Evolutionary conservation across 2,113 vertebrate genomes (phyloP), one percentile per base, ranked within the genome.

Genomic region (Microtus montanus): DNA sequence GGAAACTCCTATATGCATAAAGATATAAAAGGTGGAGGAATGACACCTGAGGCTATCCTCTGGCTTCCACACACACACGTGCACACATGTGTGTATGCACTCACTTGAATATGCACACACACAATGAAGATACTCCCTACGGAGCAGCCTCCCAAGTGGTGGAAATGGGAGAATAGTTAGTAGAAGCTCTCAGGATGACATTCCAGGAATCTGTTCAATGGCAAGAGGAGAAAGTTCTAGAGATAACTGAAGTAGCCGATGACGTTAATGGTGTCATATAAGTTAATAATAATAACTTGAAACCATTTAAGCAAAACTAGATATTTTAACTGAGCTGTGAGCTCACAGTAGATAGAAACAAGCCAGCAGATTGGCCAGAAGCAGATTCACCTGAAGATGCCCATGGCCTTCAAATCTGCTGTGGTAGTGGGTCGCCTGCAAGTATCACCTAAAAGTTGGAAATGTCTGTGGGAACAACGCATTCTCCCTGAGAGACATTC

Each of bases 241-340:
- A 99, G 88, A 99, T 99, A 99, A 99, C 99, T 0, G 99, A 99
- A 98, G 99, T 99, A 17, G 99, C 99, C 96, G 99, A 99, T 70
- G 99, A 99, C 80, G 99, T 99, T 20, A 99, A 99, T 94, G 98
- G 5, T 99, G 99, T 0, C 52, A 54, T 54, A 54, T 54, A 54
- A 54, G 52, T 54, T 54, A 54, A 54, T 54, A 54, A 52, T 52
- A 52, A 15, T 99, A 99, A 82, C 99, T 99, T 54, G 99, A 99
- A 97, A 99, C 98, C 94, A 99, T 99, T 97, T 98, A 64, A 99
- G 68, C 99, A 99, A 98, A 99, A 12, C 98, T 99, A 80, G 99
- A 99, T 77, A 98, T 99, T 95, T 98, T 99, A 84, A 99, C 98
- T 0, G 99, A 99, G 98, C 98, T 99, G 83, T 98, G 99, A 98